phyloP scores from a whole-genome alignment of 53 echinoderm and acorn worm genomes.

The Glandiceps talaboti region DNA sequence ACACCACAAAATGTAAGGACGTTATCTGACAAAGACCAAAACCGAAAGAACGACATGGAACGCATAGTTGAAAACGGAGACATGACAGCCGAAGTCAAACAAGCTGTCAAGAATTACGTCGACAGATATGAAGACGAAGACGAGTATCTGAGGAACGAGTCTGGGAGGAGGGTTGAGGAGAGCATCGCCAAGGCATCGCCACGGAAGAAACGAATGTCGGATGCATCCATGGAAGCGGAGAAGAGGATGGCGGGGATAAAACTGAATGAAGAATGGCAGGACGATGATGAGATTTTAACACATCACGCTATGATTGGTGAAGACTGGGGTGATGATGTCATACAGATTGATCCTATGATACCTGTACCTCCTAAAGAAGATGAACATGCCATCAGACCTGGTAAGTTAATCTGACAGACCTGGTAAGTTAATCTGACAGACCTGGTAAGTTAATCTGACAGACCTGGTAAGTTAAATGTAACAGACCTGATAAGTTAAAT shows the following conservation, averaged over 20 bases:
- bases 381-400: background rate
- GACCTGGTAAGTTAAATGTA: too few relatives aligned
- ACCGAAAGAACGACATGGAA: too few relatives aligned
- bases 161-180: constrained; percentile 6
- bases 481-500: too few relatives aligned
- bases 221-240: constrained; percentile 33
- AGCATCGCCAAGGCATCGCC: constrained; percentile 3
- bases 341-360: background rate
- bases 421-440: background rate
- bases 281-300: constrained; percentile 29
- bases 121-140: background rate
- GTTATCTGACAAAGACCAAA: too few relatives aligned
- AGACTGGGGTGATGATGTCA: background rate
- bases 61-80: too few relatives aligned
- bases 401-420: background rate
- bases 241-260: constrained; percentile 42
- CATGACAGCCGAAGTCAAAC: background rate
- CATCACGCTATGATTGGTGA: background rate
- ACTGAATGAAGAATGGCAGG: constrained; percentile 70
- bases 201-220: constrained; percentile 28
- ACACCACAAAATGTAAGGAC: too few relatives aligned
- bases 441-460: too few relatives aligned
- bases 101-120: background rate
- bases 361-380: background rate
- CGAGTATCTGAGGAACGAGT: background rate